A percentile compares a stretch with the other conserved stretches of the same genome.
Conservation (phyloP, 2,888 invertebrate species). For the Encarsia formosa region DNA sequence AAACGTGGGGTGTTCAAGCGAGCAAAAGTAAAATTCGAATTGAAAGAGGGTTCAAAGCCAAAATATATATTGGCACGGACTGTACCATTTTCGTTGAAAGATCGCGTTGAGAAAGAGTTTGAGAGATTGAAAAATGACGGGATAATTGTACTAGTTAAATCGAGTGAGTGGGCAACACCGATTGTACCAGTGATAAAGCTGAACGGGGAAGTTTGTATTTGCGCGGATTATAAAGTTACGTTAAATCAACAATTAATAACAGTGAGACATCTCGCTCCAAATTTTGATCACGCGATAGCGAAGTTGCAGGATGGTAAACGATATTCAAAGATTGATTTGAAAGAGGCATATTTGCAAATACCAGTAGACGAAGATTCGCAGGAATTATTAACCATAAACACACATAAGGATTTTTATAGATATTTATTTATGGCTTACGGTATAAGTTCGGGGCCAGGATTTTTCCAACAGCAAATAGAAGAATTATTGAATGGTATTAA, state of each 20-base stretch:
- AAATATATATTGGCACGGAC: constrained; percentile 21
- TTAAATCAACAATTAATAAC: constrained; percentile 32
- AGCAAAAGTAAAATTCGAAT: constrained; percentile 7
- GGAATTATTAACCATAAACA: no score
- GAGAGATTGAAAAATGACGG: constrained; percentile 13
- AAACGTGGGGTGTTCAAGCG: neutral
- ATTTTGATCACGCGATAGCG: constrained; percentile 34
- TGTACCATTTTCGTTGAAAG: constrained; percentile 23
- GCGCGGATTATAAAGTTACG: constrained; percentile 34
- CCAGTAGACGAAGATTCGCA: no score
- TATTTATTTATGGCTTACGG: no score
- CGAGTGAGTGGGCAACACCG: constrained; percentile 27
- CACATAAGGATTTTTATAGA: no score
- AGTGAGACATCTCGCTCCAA: constrained; percentile 33
- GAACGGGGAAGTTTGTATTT: constrained; percentile 20
- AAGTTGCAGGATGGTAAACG: constrained; percentile 15
- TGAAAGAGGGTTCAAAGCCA: constrained; percentile 16
- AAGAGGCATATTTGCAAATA: no score
- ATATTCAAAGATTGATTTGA: no score
- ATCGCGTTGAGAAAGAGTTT: constrained; percentile 18
- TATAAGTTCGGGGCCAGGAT: no score
- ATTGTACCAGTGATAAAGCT: constrained; percentile 23
- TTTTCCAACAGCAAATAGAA: no score
- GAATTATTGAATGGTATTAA: no score
- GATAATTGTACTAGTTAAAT: constrained; percentile 10